These are phyloP conservation scores for Ceratoteleas bidentatus DNA, from an alignment of 1,140 invertebrate species.

Conservation along the genomic window DNA sequence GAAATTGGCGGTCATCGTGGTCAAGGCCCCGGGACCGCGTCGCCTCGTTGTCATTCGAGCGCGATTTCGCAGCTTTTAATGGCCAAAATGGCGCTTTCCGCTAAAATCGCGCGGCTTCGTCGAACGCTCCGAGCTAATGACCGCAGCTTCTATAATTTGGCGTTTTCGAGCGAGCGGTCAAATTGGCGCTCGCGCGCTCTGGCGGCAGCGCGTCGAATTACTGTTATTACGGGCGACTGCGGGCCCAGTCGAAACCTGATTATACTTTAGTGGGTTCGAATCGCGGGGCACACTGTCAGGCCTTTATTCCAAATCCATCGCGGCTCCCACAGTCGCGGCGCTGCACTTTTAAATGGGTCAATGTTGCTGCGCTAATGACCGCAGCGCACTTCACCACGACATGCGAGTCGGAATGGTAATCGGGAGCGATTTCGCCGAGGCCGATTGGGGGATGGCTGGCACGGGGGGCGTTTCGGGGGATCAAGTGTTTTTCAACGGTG, in stretches of 20 bases:
- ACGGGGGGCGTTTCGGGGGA: too few relatives aligned
- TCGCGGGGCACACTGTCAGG: conserved; percentile 73
- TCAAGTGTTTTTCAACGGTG: too few relatives aligned
- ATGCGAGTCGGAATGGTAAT: too few relatives aligned
- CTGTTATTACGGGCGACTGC: conserved; percentile 80
- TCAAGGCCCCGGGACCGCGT: neutral
- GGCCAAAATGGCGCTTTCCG: conserved; percentile 67
- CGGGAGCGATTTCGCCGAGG: too few relatives aligned
- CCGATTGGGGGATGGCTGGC: too few relatives aligned
- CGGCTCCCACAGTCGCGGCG: conserved; percentile 49
- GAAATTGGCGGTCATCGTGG: conserved; percentile 62
- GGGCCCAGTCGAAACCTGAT: conserved; percentile 78
- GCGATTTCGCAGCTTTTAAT: conserved; percentile 50
- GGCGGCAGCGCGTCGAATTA: conserved; percentile 76
- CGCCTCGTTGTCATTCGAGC: conserved; percentile 1
- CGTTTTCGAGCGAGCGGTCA: conserved; percentile 79
- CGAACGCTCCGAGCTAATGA: conserved; percentile 77
- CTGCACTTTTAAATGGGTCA: conserved; percentile 50
- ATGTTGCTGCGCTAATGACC: conserved; percentile 26
- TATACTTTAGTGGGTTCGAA: conserved; percentile 78
- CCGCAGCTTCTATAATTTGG: conserved; percentile 81
- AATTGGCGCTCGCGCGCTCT: conserved; percentile 73
- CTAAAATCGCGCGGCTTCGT: conserved; percentile 75
- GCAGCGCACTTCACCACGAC: neutral
- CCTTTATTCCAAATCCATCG: conserved; percentile 61